Evolutionary conservation across 2,113 vertebrate genomes (phyloP).

Genomic region (Psophia crepitans): DNA sequence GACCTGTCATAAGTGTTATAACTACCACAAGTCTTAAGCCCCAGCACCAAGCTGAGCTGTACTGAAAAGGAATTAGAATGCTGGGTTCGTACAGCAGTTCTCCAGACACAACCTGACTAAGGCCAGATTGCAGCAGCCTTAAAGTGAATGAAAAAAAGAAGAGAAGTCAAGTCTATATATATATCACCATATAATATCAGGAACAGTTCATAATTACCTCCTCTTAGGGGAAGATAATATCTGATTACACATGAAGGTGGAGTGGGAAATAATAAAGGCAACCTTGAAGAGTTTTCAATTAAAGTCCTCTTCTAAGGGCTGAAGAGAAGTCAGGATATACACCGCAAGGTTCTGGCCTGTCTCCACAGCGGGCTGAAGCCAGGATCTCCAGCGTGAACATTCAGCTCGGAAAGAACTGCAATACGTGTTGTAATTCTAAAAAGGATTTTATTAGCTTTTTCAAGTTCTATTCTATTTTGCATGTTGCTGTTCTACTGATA

Average conservation of each 20-base stretch:
- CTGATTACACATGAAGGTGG: not conserved
- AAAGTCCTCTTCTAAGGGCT: not conserved
- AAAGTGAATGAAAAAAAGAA: not conserved
- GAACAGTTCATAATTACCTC: not conserved
- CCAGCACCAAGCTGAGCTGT: not conserved
- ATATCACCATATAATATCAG: not conserved
- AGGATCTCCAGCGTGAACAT: not conserved
- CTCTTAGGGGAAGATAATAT: not conserved
- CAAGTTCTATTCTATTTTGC: not conserved
- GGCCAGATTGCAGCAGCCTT: not conserved
- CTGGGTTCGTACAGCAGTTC: not conserved
- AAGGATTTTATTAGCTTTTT: not conserved
- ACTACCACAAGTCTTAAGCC: not conserved
- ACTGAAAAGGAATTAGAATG: not conserved
- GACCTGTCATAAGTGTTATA: not conserved
- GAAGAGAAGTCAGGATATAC: not conserved
- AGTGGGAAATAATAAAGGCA: not conserved
- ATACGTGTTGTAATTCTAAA: accelerated
- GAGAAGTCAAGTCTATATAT: no score
- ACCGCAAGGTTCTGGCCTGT: not conserved
- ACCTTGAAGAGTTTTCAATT: not conserved
- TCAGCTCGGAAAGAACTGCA: not conserved
- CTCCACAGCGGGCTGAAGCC: not conserved
- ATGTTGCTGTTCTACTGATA: not conserved
- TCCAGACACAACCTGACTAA: not conserved